phyloP scores from a whole-genome alignment of 2,113 vertebrate species.

The Lepus europaeus region DNA sequence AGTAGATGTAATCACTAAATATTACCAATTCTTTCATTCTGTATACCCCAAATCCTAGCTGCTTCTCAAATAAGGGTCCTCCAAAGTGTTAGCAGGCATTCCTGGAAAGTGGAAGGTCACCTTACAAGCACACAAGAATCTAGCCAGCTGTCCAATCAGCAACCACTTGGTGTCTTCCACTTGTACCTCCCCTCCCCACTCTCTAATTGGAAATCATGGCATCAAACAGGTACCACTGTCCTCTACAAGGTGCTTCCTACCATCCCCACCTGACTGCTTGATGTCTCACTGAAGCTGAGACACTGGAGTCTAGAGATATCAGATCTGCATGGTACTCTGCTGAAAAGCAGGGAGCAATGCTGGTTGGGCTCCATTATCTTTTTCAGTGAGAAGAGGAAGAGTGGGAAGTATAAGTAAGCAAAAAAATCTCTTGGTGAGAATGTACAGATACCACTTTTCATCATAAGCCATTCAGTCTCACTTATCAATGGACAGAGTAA shows the following conservation, averaged over 20 bases:
- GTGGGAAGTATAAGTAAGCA: neutral
- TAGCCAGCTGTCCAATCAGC: neutral
- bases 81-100: neutral
- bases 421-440: neutral
- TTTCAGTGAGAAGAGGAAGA: conserved; percentile 4
- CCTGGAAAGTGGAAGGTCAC: neutral
- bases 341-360: neutral
- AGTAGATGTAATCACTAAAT: conserved; percentile 29
- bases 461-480: conserved; percentile 42
- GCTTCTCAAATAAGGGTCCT: neutral
- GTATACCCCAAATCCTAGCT: neutral
- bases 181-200: neutral
- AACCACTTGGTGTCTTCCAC: neutral
- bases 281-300: neutral
- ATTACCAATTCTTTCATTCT: conserved; percentile 12
- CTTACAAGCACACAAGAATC: neutral
- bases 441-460: neutral
- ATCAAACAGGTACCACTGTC: neutral
- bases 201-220: neutral
- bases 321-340: neutral
- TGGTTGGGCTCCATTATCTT: conserved; percentile 11
- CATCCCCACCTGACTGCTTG: neutral
- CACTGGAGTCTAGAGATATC: neutral
- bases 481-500: neutral
- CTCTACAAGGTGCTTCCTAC: neutral